Conservation (phyloP, 30 jellyfish, hydroid and myxozoan genomes). For the Aurelia aurita region DNA sequence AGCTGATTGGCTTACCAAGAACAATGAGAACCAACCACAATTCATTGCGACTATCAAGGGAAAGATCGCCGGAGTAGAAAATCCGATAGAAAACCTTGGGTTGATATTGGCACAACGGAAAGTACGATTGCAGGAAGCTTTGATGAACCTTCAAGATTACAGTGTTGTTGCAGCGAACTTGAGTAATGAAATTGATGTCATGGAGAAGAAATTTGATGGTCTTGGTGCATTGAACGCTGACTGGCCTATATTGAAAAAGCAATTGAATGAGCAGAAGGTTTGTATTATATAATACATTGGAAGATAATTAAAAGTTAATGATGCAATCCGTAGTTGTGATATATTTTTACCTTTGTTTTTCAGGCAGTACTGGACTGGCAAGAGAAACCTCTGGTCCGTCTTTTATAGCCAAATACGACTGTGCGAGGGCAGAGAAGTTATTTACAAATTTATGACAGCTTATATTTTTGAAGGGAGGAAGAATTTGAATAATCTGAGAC, state of each 20-base stretch:
- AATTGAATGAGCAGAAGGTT: constrained; percentile 74
- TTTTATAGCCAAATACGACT: too few species aligned
- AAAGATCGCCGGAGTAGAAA: constrained; percentile 60
- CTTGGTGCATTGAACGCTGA: constrained; percentile 75
- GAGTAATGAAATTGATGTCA: constrained; percentile 54
- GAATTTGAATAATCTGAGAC: too few species aligned
- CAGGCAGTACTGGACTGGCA: too few species aligned
- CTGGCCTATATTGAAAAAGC: constrained; percentile 76
- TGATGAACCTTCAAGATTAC: constrained; percentile 72
- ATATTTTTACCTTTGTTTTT: too few species aligned
- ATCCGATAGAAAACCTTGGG: constrained; percentile 75
- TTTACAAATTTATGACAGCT: too few species aligned
- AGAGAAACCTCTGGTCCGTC: too few species aligned
- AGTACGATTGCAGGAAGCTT: constrained; percentile 72
- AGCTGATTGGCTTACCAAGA: constrained; percentile 82
- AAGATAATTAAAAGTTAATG: too few species aligned
- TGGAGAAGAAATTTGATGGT: constrained; percentile 25
- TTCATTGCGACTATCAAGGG: constrained; percentile 81
- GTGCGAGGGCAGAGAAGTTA: too few species aligned
- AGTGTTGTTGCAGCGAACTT: constrained; percentile 70
- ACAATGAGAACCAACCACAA: constrained; percentile 81
- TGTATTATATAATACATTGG: not conserved
- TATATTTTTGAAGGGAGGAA: too few species aligned
- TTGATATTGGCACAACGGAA: constrained; percentile 69
- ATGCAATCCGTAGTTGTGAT: too few species aligned